Conservation (phyloP, 2,888 invertebrate genomes). For the Aethes cnicana region DNA sequence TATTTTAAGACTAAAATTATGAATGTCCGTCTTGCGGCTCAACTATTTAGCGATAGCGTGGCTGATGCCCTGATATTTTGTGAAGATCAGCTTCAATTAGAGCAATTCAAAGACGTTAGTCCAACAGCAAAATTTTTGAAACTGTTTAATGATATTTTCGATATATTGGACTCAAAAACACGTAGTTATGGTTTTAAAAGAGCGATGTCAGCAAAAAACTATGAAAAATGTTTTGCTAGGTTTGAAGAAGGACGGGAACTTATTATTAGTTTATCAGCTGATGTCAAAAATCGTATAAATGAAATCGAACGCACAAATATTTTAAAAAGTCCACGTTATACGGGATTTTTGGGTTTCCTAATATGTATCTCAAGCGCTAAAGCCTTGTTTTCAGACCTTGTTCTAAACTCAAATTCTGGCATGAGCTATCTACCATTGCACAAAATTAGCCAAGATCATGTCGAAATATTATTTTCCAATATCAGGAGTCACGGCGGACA, state of each 20-base stretch:
- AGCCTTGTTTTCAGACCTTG: not conserved
- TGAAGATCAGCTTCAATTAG: not conserved
- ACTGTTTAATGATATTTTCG: slow-evolving; percentile 19
- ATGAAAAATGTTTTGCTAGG: not conserved
- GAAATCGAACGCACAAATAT: too few species aligned
- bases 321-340: slow-evolving; percentile 12
- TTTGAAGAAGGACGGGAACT: not conserved
- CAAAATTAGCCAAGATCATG: not conserved
- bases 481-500: not conserved
- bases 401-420: too few species aligned
- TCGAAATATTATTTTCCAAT: not conserved
- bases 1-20: slow-evolving; percentile 30
- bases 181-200: slow-evolving; percentile 21
- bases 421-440: not conserved
- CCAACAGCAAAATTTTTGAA: slow-evolving; percentile 17
- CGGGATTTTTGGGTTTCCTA: slow-evolving; percentile 23
- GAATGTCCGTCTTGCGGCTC: slow-evolving; percentile 33
- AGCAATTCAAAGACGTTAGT: not conserved
- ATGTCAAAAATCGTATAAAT: too few species aligned
- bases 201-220: slow-evolving; percentile 18
- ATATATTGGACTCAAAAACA: slow-evolving; percentile 25
- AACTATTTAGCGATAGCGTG: slow-evolving; percentile 31
- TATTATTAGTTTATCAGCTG: not conserved
- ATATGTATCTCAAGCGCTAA: slow-evolving; percentile 25
- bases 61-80: slow-evolving; percentile 25